Evolutionary conservation across 2,113 vertebrate genomes (phyloP).

Genomic region (Lampris megalopsis): DNA sequence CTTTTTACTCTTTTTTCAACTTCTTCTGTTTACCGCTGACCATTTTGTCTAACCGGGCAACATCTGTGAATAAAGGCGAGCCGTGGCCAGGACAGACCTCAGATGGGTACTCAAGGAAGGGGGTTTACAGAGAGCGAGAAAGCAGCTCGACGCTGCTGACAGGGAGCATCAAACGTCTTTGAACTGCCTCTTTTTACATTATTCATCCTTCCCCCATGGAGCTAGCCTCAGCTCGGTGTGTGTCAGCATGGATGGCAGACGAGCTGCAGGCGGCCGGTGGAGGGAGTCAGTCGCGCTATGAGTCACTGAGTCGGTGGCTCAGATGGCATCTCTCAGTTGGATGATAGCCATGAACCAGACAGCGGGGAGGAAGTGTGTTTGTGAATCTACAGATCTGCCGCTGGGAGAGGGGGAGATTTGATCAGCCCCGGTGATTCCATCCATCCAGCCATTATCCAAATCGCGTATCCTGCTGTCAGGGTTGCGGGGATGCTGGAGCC

Average conservation of each 20-base stretch:
- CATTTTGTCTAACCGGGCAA: no score
- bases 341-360: conserved; percentile 54
- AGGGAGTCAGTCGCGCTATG: conserved; percentile 53
- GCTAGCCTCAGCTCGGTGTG: conserved; percentile 28
- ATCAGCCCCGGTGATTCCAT: not conserved
- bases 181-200: conserved; percentile 30
- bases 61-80: not conserved
- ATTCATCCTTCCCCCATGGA: conserved; percentile 54
- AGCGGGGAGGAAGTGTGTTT: conserved; percentile 33
- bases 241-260: conserved; percentile 64
- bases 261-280: conserved; percentile 42
- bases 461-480: no score
- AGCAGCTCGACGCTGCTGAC: conserved; percentile 15
- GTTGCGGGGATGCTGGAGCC: no score
- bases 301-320: conserved; percentile 62
- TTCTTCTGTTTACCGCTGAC: no score
- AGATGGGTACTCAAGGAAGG: conserved; percentile 4
- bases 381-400: conserved; percentile 35
- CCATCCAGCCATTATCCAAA: no score
- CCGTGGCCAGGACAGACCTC: conserved; percentile 9
- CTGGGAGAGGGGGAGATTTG: conserved; percentile 9
- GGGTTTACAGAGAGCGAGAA: conserved; percentile 20
- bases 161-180: conserved; percentile 49
- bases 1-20: no score
- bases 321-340: conserved; percentile 51